These are phyloP conservation scores for Drosophila imparisetae DNA, from an alignment of 2,888 invertebrate species.

Conservation along the genomic window DNA sequence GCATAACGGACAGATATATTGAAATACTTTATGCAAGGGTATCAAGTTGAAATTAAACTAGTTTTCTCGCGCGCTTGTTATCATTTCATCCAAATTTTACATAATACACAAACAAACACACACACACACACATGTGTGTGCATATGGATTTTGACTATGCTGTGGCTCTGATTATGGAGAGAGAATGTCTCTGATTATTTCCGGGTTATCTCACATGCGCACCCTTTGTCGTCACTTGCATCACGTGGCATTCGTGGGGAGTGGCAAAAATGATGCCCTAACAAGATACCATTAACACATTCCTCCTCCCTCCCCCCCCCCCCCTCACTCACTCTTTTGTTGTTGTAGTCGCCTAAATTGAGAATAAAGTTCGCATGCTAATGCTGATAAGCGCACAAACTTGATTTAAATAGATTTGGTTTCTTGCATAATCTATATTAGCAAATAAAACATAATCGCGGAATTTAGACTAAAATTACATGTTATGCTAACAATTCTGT, in stretches of 20 bases:
- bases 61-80: constrained; percentile 11
- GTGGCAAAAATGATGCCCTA: not conserved
- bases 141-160: constrained; percentile 22
- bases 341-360: not conserved
- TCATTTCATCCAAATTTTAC: constrained; percentile 17
- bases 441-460: not conserved
- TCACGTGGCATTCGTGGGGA: constrained; percentile 19
- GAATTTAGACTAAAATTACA: not conserved
- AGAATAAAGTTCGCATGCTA: constrained; percentile 1
- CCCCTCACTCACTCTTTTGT: not conserved
- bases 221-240: constrained; percentile 30
- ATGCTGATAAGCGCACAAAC: constrained; percentile 15
- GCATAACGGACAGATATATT: not conserved
- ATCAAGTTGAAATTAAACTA: not conserved
- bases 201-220: constrained; percentile 26
- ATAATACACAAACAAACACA: not conserved
- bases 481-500: not conserved
- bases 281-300: constrained; percentile 3
- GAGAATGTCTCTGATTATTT: constrained; percentile 26
- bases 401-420: constrained; percentile 9
- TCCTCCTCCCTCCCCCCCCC: not conserved
- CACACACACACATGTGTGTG: constrained; percentile 6
- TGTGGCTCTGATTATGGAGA: constrained; percentile 2
- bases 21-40: not conserved
- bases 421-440: constrained; percentile 7